Percentiles rank a stretch among this genome's conserved stretches.
Conservation (phyloP, 2,797 vertebrate genomes). For the Clarias laeviceps region DNA sequence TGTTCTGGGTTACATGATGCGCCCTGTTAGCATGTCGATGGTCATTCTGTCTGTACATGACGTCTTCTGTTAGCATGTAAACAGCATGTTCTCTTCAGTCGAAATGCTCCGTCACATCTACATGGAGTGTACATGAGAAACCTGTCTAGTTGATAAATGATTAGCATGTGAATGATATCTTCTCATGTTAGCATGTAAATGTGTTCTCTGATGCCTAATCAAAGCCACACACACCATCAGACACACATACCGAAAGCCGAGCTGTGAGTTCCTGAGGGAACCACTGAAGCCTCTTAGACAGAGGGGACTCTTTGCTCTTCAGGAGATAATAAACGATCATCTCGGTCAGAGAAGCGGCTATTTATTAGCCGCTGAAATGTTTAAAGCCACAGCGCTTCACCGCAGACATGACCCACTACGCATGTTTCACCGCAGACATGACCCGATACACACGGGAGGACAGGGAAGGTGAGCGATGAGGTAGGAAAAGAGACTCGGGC, state of each 20-base stretch:
- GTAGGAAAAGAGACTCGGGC: slow-evolving; percentile 56
- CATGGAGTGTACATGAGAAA: not conserved
- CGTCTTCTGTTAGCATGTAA: not conserved
- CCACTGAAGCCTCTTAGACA: slow-evolving; percentile 60
- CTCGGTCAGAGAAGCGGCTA: slow-evolving; percentile 59
- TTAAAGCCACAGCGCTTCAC: slow-evolving; percentile 54
- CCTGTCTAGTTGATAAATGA: not conserved
- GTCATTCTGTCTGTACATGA: not conserved
- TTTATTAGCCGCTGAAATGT: slow-evolving; percentile 72
- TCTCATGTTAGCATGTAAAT: slow-evolving; percentile 7
- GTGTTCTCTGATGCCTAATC: slow-evolving; percentile 11
- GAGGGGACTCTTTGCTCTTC: slow-evolving; percentile 58
- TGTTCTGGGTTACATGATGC: not conserved
- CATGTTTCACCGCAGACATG: slow-evolving; percentile 46
- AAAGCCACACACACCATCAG: not conserved
- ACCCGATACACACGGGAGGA: slow-evolving; percentile 53
- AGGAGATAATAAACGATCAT: slow-evolving; percentile 67
- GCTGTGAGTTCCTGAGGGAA: slow-evolving; percentile 45
- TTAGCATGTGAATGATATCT: not conserved
- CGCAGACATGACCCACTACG: slow-evolving; percentile 44
- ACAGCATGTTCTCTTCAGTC: too few species aligned
- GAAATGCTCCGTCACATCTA: not conserved
- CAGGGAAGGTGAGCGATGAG: slow-evolving; percentile 63
- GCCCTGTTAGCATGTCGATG: not conserved
- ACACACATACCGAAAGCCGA: not conserved